Evolutionary conservation across 2,113 vertebrate genomes (phyloP), one percentile per base, ranked within the genome.

Genomic region (Laticauda laticaudata): DNA sequence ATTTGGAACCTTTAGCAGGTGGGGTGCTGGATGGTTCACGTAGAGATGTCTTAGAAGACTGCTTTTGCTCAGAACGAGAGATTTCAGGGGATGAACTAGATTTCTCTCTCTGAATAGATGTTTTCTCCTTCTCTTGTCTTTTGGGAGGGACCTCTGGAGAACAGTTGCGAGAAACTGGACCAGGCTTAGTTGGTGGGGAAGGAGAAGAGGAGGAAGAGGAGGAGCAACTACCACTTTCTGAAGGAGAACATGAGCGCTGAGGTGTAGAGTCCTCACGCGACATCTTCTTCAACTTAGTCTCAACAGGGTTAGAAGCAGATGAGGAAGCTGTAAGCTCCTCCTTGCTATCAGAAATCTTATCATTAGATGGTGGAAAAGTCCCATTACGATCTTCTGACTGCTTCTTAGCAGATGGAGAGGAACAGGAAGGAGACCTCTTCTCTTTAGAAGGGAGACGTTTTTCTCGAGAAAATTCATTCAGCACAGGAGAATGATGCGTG

Each of bases 41-140:
- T 39, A 48, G 88, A 48, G 91, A 86, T 20, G 88, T 15, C 57
- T 87, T 59, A 15, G 75, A 85, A 45, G 92, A 56, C 39, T 94
- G 92, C 75, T 93, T 93, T 59, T 90, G 75, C 8, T 81, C 89
- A 90, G 89, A 93, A 51, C 23, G 81, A 89, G 94, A 81, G 48
- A 64, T 92, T 93, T 97, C 96, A 53, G 95, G 95, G 87, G 96
- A 96, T 91, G 96, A 96, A 64, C 95, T 95, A 90, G 96, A 96
- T 87, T 43, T 92, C 53, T 94, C 96, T 90, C 88, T 94, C 18
- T 92, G 89, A 81, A 94, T 95, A 57, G 97, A 97, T 54, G 88
- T 92, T 89, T 90, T 87, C 3, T 88, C 86, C 89, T 93, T 93
- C n/a, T 91, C 91, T 55, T 92, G 93, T 3, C 56, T 93, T 89